Percentiles rank a stretch among this genome's conserved stretches.
Conservation (phyloP, 2,797 vertebrate genomes). For the Australoheros facetus region DNA sequence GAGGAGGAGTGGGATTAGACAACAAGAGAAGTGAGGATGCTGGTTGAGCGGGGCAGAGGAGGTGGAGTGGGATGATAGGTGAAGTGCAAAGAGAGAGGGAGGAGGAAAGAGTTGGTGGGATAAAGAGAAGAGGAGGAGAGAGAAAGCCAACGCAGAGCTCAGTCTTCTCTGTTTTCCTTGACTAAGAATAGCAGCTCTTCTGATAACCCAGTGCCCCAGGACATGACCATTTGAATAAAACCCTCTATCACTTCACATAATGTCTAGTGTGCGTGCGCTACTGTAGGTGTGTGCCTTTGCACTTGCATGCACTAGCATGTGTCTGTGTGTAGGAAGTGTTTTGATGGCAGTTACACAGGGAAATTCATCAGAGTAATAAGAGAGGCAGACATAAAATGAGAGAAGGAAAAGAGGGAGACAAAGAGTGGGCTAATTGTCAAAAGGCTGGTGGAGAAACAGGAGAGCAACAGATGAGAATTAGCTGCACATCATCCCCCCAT, state of each 20-base stretch:
- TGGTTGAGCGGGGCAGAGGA: slow-evolving; percentile 60
- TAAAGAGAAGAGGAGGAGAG: slow-evolving; percentile 43
- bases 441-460: slow-evolving; percentile 37
- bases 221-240: slow-evolving; percentile 76
- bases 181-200: slow-evolving; percentile 79
- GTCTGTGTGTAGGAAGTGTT: slow-evolving; percentile 26
- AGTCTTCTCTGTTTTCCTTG: slow-evolving; percentile 58
- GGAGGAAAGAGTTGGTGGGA: slow-evolving; percentile 45
- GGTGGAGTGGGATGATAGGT: slow-evolving; percentile 69
- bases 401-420: not conserved
- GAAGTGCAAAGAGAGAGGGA: slow-evolving; percentile 63
- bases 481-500: slow-evolving; percentile 1
- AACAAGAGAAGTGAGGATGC: slow-evolving; percentile 64
- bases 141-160: slow-evolving; percentile 52
- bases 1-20: slow-evolving; percentile 59
- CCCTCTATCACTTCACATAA: slow-evolving; percentile 65
- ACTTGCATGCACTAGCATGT: slow-evolving; percentile 29
- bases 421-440: slow-evolving; percentile 53
- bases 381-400: slow-evolving; percentile 33
- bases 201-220: slow-evolving; percentile 75
- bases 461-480: slow-evolving; percentile 31
- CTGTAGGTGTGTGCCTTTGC: slow-evolving; percentile 39
- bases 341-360: slow-evolving; percentile 29
- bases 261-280: slow-evolving; percentile 41
- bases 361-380: slow-evolving; percentile 47